Conservation (phyloP, 2,888 invertebrate species). For the Drosophila paranaensis region DNA sequence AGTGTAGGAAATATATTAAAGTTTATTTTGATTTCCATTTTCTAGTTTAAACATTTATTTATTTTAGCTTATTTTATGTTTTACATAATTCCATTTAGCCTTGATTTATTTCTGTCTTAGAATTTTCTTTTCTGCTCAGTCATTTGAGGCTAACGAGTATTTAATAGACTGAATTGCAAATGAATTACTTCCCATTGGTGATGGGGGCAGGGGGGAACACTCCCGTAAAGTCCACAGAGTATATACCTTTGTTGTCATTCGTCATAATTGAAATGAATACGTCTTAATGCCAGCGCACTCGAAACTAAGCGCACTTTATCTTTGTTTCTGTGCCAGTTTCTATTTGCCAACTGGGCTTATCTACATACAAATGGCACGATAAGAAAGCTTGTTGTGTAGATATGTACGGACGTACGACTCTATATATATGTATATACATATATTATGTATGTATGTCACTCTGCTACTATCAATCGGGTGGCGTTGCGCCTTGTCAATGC, state of each 20-base stretch:
- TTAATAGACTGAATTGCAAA: conserved; percentile 32
- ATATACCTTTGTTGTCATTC: conserved; percentile 47
- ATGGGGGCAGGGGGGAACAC: conserved; percentile 1
- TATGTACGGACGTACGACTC: conserved; percentile 6
- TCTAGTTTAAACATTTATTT: neutral
- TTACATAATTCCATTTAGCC: neutral
- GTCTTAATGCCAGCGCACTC: conserved; percentile 48
- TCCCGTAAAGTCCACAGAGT: conserved; percentile 12
- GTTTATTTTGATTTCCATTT: neutral
- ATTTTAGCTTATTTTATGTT: neutral
- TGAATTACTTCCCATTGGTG: conserved; percentile 19
- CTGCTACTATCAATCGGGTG: conserved; percentile 22
- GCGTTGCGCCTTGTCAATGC: conserved; percentile 33
- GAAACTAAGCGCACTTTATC: conserved; percentile 49
- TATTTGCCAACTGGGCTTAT: conserved; percentile 51
- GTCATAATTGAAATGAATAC: conserved; percentile 59
- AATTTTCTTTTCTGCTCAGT: neutral
- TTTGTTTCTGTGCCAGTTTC: conserved; percentile 41
- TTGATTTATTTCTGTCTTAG: conserved; percentile 2
- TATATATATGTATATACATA: neutral
- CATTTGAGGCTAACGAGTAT: conserved; percentile 14
- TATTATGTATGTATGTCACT: conserved; percentile 11
- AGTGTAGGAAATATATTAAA: conserved; percentile 1
- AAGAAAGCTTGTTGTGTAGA: conserved; percentile 30
- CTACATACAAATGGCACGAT: conserved; percentile 29